Evolutionary conservation across 2,797 vertebrate species (phyloP), one percentile per base, ranked within the genome.

Genomic region (Neopelma chrysocephalum): DNA sequence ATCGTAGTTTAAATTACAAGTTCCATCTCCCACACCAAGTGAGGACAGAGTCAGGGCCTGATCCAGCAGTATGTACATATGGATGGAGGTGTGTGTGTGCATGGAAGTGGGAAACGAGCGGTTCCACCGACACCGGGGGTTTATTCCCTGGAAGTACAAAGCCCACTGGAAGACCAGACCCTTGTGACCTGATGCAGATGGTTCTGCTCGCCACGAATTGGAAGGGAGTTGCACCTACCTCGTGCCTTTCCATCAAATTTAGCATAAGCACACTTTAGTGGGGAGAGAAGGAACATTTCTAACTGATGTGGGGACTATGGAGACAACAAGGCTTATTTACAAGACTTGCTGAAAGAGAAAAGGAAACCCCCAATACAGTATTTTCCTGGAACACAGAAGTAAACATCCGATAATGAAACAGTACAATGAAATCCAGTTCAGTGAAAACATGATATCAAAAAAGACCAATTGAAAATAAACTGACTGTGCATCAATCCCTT

Each of bases 401-500:
- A 95, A 97, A 94, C 96, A 92, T 89, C 76, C 89, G 43, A 36
- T 42, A 89, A 90, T 92, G 89, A 86, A 96, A 97, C 95, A 97
- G 94, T 95, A 97, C 87, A 88, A 22, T 89, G 93, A 97, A 96
- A 96, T 97, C 96, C 97, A 97, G 96, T 97, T 97, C 93, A 90
- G 82, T 96, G 87, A 96, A 93, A 94, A 95, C 87, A 87, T 90
- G 90, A 43, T 96, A 96, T 94, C 94, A 96, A 96, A 97, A 96
- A 82, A 92, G 91, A 94, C 94, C 96, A 90, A 95, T 89, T 93
- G 88, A 95, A 96, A 95, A 92, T 77, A 94, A 94, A 95, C 86
- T 96, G 92, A 36, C 42, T 95, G 90, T 82, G 94, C 91, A 94
- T 95, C 87, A 89, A 94, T 94, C 96, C 91, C 93, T 97, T 96